Conservation (phyloP, 2,797 vertebrate genomes). For the Catostomus latipinnis region DNA sequence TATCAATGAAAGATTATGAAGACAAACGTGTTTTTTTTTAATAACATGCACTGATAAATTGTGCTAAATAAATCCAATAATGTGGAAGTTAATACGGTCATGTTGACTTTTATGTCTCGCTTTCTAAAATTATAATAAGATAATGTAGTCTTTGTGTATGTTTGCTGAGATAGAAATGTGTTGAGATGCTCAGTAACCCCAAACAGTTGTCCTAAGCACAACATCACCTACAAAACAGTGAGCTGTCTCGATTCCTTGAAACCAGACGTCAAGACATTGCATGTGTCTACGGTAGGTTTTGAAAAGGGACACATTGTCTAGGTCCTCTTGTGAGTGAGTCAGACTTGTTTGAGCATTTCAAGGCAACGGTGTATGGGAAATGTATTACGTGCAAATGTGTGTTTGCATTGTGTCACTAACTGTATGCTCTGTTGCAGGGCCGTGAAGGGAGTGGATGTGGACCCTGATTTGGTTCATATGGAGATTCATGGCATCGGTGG, state of each 20-base stretch:
- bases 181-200: background rate
- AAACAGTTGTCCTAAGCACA: background rate
- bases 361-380: background rate
- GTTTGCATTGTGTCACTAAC: slow-evolving; percentile 9
- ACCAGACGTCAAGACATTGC: background rate
- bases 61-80: too few relatives aligned
- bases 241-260: slow-evolving; percentile 8
- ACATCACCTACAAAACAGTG: background rate
- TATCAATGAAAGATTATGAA: too few relatives aligned
- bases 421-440: slow-evolving; percentile 81
- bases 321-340: slow-evolving; percentile 6
- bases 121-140: slow-evolving; percentile 49
- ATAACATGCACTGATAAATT: too few relatives aligned
- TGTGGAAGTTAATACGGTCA: too few relatives aligned
- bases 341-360: slow-evolving; percentile 1
- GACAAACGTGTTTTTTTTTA: too few relatives aligned
- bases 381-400: slow-evolving; percentile 11
- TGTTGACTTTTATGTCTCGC: background rate
- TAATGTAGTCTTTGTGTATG: slow-evolving; percentile 36
- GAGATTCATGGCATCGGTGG: slow-evolving; percentile 91
- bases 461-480: slow-evolving; percentile 93
- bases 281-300: background rate
- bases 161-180: slow-evolving; percentile 29
- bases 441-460: slow-evolving; percentile 85
- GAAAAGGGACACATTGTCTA: background rate